phyloP scores from a whole-genome alignment of 2,888 invertebrate genomes.

The Idaea biselata region DNA sequence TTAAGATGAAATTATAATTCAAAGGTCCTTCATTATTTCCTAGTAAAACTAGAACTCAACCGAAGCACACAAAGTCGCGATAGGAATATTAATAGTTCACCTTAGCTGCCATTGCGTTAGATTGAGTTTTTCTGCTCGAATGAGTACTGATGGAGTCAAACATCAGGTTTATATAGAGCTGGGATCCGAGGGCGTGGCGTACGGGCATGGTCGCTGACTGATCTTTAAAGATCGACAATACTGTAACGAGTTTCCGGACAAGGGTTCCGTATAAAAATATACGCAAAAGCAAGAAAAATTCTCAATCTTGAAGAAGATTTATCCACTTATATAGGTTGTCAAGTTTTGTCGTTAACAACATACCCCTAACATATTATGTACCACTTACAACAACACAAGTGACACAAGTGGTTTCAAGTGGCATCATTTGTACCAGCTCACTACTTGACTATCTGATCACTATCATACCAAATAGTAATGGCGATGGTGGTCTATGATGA shows the following conservation, averaged over 20 bases:
- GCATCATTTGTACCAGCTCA: too few species aligned
- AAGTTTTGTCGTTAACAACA: too few species aligned
- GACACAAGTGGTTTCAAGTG: too few species aligned
- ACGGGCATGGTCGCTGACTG: constrained; percentile 52
- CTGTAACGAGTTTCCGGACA: not conserved
- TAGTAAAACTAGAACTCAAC: not conserved
- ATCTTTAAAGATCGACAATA: constrained; percentile 56
- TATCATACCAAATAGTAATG: too few species aligned
- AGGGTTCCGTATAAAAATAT: constrained; percentile 20
- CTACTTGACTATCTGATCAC: too few species aligned
- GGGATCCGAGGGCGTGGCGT: constrained; percentile 63
- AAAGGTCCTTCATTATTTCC: constrained; percentile 31
- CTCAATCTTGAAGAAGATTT: not conserved
- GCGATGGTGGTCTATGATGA: too few species aligned
- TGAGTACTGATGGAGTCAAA: constrained; percentile 54
- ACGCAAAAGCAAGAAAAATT: not conserved
- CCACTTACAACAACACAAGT: too few species aligned
- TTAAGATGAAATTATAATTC: not conserved
- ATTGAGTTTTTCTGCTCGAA: constrained; percentile 58
- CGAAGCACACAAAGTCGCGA: constrained; percentile 12
- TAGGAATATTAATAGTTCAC: constrained; percentile 48
- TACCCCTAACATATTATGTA: too few species aligned
- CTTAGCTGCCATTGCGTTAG: constrained; percentile 73
- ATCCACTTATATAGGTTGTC: too few species aligned
- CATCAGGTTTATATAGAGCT: constrained; percentile 64